phyloP scores from a whole-genome alignment of 2,888 invertebrate species.

The Cephalotes varians region DNA sequence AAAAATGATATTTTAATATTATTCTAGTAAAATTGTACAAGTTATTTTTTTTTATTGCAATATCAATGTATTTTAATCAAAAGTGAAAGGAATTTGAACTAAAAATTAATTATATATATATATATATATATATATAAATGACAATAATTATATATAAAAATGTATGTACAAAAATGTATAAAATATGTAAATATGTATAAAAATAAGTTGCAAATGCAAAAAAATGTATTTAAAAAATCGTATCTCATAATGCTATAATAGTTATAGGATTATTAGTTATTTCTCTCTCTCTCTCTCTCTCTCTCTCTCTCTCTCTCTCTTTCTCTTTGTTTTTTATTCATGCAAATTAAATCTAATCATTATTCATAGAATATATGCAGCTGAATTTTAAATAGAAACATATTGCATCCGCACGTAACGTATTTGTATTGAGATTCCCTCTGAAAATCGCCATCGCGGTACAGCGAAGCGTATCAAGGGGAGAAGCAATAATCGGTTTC shows the following conservation, averaged over 20 bases:
- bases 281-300: no score
- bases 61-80: background rate
- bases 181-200: background rate
- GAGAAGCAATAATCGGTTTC: slow-evolving; percentile 19
- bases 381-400: slow-evolving; percentile 24
- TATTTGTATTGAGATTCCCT: slow-evolving; percentile 31
- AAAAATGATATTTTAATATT: slow-evolving; percentile 8
- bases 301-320: no score
- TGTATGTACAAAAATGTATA: no score
- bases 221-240: background rate
- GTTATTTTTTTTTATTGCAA: background rate
- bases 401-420: slow-evolving; percentile 5
- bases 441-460: background rate
- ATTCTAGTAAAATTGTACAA: background rate
- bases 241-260: background rate
- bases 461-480: slow-evolving; percentile 14
- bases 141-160: no score
- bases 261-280: background rate
- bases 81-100: background rate
- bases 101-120: background rate
- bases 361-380: slow-evolving; percentile 26
- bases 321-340: background rate
- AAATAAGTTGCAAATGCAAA: background rate
- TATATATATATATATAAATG: background rate
- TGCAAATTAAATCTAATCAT: background rate